These are phyloP conservation scores for Antedon mediterranea DNA, from an alignment of 53 echinoderm and acorn worm genomes.

Conservation along the genomic window DNA sequence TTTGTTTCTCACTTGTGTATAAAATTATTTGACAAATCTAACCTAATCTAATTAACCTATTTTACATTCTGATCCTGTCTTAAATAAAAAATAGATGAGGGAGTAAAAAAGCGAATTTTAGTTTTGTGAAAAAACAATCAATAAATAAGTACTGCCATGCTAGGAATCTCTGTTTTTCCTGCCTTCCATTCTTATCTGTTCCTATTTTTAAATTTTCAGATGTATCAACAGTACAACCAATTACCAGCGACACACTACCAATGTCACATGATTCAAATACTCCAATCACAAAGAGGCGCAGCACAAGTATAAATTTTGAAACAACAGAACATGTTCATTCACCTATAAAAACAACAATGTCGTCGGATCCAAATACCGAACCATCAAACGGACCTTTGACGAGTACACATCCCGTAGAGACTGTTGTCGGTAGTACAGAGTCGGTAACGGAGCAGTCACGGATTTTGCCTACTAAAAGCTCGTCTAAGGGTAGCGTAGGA, in stretches of 20 bases:
- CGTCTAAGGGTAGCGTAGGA: neutral
- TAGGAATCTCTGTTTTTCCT: too few relatives aligned
- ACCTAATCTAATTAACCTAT: too few relatives aligned
- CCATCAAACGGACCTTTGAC: too few relatives aligned
- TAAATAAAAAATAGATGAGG: too few relatives aligned
- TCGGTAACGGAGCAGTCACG: neutral
- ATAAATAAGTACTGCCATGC: too few relatives aligned
- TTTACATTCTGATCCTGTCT: too few relatives aligned
- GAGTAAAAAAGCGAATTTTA: too few relatives aligned
- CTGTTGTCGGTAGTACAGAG: neutral
- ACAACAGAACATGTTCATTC: neutral
- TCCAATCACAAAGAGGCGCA: neutral
- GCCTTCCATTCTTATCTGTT: too few relatives aligned
- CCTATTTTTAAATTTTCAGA: too few relatives aligned
- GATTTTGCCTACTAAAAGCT: neutral
- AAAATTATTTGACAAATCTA: too few relatives aligned
- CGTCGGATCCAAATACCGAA: neutral
- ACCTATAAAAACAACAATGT: neutral
- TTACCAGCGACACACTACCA: neutral
- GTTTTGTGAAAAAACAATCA: too few relatives aligned
- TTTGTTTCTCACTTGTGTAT: too few relatives aligned
- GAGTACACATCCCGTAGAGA: neutral
- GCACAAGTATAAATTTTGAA: neutral
- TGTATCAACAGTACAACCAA: neutral
- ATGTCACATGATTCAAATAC: neutral